Conservation (phyloP, 2,797 vertebrate genomes). For the Galago senegalensis region DNA sequence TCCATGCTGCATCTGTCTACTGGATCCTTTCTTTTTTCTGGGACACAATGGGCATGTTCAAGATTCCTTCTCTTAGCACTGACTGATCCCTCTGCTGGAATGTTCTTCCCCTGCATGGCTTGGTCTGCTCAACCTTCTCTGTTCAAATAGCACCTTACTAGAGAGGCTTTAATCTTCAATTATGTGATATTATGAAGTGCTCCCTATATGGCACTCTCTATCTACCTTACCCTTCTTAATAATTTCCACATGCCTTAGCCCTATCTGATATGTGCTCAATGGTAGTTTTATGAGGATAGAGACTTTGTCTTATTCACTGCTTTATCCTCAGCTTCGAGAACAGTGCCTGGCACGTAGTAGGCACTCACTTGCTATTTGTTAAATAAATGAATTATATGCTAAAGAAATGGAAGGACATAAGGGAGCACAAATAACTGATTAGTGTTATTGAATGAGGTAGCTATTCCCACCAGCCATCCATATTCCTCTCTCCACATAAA, state of each 20-base stretch:
- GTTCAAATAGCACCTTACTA: neutral
- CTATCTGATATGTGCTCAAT: neutral
- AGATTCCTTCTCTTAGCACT: neutral
- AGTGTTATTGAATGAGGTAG: neutral
- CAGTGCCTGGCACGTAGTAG: neutral
- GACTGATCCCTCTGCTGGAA: neutral
- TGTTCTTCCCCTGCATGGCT: neutral
- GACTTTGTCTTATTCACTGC: neutral
- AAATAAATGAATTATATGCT: neutral
- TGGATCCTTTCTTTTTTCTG: neutral
- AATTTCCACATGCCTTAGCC: neutral
- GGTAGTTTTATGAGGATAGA: neutral
- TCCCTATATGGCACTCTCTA: too few relatives aligned
- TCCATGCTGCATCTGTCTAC: neutral
- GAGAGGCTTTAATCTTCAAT: neutral
- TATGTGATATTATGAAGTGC: accelerated
- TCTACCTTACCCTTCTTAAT: neutral
- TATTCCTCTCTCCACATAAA: neutral
- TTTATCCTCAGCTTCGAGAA: neutral
- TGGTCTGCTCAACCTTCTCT: neutral
- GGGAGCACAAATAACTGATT: neutral
- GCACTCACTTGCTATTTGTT: neutral
- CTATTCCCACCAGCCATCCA: neutral
- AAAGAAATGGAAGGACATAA: neutral
- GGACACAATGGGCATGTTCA: neutral